Percentiles rank a stretch among this genome's conserved stretches.
Evolutionary conservation across 2,888 invertebrate species (phyloP).

Genomic region (Philereme vetulata): DNA sequence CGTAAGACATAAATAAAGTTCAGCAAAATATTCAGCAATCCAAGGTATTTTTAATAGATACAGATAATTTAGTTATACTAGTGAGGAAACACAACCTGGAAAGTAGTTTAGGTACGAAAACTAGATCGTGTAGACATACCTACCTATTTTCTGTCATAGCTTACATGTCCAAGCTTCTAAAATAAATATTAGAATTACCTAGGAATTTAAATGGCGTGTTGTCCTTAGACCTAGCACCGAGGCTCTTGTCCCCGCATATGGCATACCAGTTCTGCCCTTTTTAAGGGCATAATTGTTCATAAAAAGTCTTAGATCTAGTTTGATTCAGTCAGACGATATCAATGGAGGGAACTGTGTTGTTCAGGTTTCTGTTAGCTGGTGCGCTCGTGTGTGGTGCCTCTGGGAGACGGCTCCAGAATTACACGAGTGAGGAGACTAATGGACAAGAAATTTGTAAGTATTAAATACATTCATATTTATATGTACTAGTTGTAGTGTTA

Average conservation of each 20-base stretch:
- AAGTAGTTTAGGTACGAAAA: too few relatives aligned
- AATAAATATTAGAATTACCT: constrained; percentile 12
- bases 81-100: too few relatives aligned
- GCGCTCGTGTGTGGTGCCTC: constrained; percentile 45
- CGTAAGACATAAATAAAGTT: too few relatives aligned
- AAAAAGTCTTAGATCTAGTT: constrained; percentile 57
- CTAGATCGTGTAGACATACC: too few relatives aligned
- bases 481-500: too few relatives aligned
- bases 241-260: constrained; percentile 59
- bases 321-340: constrained; percentile 32
- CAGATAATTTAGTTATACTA: too few relatives aligned
- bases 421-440: constrained; percentile 43
- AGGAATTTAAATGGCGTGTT: constrained; percentile 24
- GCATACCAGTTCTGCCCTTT: constrained; percentile 58
- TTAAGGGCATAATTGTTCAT: constrained; percentile 62
- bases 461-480: neutral
- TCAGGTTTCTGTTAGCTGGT: constrained; percentile 53
- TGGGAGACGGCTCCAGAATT: constrained; percentile 51
- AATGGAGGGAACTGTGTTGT: constrained; percentile 43
- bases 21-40: too few relatives aligned
- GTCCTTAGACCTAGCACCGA: constrained; percentile 41
- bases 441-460: constrained; percentile 43
- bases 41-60: too few relatives aligned
- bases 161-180: constrained; percentile 6
- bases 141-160: too few relatives aligned